A percentile compares a stretch with the other conserved stretches of the same genome.
phyloP scores from a whole-genome alignment of 1,140 invertebrate genomes.

The Trypoxylus dichotomus region DNA sequence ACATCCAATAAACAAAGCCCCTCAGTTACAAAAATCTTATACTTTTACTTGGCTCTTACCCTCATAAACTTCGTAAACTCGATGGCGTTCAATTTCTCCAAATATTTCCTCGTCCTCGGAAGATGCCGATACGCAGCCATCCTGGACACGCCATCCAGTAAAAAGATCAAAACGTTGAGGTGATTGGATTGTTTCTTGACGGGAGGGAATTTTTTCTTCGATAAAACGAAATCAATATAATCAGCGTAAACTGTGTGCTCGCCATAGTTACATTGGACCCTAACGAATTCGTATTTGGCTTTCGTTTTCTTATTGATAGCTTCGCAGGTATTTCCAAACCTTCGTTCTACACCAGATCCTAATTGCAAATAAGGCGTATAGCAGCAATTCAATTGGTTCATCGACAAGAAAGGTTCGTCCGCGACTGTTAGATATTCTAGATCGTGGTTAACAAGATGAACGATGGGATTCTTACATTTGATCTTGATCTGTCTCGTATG shows the following conservation, averaged over 20 bases:
- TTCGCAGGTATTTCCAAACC: neutral
- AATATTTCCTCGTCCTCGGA: neutral
- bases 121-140: neutral
- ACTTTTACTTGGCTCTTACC: neutral
- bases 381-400: conserved; percentile 1
- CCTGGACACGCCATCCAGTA: neutral
- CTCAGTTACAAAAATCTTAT: too few species aligned
- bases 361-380: neutral
- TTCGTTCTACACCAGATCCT: neutral
- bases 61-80: conserved; percentile 16
- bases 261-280: neutral
- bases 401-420: neutral
- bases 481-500: neutral
- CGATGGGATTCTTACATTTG: neutral
- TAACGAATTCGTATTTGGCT: conserved; percentile 1
- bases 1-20: too few species aligned
- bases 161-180: neutral
- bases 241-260: neutral
- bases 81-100: neutral
- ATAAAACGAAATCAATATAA: neutral
- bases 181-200: neutral
- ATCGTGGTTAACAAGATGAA: neutral
- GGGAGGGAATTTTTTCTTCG: neutral
- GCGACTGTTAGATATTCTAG: neutral
- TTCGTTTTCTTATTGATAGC: neutral